Percentiles rank a stretch among this genome's conserved stretches.
Evolutionary conservation across 37 sponge, comb jelly and placozoan genomes (phyloP).

Genomic region (Aphrocallistes beatrix): DNA sequence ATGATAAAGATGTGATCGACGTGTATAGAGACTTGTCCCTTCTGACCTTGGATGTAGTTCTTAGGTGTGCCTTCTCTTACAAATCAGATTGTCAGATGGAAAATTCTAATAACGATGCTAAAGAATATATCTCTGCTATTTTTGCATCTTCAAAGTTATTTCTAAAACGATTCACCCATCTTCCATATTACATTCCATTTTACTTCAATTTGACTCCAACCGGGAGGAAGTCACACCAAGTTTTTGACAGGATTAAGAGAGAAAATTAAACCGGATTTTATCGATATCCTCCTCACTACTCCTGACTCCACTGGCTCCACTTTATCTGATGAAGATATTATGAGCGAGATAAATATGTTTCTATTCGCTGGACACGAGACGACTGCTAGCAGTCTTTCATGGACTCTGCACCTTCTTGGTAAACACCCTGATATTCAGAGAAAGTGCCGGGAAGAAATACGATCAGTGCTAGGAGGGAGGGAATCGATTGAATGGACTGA

Average conservation of each 20-base stretch:
- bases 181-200: background rate
- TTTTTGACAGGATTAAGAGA: background rate
- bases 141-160: background rate
- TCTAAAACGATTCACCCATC: background rate
- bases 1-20: background rate
- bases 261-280: background rate
- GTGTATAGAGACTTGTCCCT: background rate
- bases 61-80: background rate
- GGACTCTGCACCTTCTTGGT: conserved; percentile 1
- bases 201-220: background rate
- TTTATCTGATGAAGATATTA: background rate
- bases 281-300: conserved; percentile 15
- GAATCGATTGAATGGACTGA: background rate
- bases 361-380: conserved; percentile 19
- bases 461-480: conserved; percentile 32
- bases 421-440: background rate
- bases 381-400: background rate
- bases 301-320: background rate
- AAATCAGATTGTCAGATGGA: background rate
- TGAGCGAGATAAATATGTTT: conserved; percentile 1
- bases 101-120: background rate
- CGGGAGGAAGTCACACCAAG: background rate
- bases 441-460: conserved; percentile 23
- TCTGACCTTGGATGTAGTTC: background rate
- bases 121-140: background rate